These are phyloP conservation scores for Marasmarcha lunaedactyla DNA, from an alignment of 2,888 invertebrate genomes.

Conservation along the genomic window DNA sequence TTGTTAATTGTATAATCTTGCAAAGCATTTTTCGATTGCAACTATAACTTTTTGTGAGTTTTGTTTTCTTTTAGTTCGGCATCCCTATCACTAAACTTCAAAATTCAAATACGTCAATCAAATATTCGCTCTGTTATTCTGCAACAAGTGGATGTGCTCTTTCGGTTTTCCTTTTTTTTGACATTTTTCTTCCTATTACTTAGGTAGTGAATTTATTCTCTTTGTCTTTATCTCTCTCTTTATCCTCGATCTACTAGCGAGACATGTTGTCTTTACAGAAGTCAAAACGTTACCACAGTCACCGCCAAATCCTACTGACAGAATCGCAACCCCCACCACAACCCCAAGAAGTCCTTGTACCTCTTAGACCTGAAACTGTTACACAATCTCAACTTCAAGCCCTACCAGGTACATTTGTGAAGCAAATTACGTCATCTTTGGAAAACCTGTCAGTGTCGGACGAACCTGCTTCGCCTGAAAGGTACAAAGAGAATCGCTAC, in stretches of 20 bases:
- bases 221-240: not conserved
- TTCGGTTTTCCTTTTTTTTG: too few species aligned
- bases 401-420: not conserved
- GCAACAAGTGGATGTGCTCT: too few species aligned
- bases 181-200: too few species aligned
- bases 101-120: too few species aligned
- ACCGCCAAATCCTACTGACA: not conserved
- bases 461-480: not conserved
- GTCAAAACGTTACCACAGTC: not conserved
- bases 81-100: too few species aligned
- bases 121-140: too few species aligned
- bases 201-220: too few species aligned
- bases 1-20: too few species aligned
- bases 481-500: not conserved
- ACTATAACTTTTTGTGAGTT: too few species aligned
- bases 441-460: not conserved
- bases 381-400: not conserved
- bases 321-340: not conserved
- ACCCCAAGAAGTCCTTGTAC: not conserved
- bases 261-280: slow-evolving; percentile 2
- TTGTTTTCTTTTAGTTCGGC: too few species aligned
- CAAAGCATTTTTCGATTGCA: too few species aligned
- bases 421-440: not conserved
- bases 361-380: not conserved
- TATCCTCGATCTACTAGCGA: slow-evolving; percentile 2